These are phyloP conservation scores for Heteronetta atricapilla DNA, from an alignment of 2,113 vertebrate genomes.

Conservation along the genomic window DNA sequence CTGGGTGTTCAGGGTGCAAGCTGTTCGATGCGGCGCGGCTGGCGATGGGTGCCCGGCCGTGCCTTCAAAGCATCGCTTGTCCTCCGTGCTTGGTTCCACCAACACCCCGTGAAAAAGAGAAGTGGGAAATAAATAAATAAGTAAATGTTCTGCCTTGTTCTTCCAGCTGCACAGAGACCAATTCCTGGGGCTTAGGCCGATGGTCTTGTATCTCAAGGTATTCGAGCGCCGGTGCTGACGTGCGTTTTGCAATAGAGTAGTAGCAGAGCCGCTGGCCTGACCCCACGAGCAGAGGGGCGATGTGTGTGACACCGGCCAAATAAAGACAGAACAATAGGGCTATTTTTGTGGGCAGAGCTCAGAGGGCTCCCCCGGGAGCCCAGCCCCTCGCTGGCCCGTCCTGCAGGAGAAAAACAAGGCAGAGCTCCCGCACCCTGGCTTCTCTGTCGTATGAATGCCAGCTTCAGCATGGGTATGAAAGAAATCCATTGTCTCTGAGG, in stretches of 20 bases:
- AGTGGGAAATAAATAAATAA: too few species aligned
- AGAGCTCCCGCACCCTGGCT: background rate
- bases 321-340: constrained; percentile 2
- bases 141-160: background rate
- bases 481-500: constrained; percentile 33
- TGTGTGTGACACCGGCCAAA: background rate
- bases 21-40: background rate
- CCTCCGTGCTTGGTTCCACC: rapidly evolving
- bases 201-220: background rate
- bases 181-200: background rate
- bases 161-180: background rate
- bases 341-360: background rate
- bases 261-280: background rate
- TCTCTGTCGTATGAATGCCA: background rate
- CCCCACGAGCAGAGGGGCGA: background rate
- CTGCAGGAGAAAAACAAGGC: background rate
- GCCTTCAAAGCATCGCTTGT: background rate
- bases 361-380: background rate
- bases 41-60: background rate
- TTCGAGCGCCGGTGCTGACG: background rate
- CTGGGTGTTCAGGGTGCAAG: rapidly evolving
- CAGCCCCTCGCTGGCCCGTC: background rate
- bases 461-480: background rate
- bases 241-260: rapidly evolving
- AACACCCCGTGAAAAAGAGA: rapidly evolving